Percentiles rank a stretch among this genome's conserved stretches.
Conservation (phyloP, 2,113 vertebrate species). For the Hiodon alosoides region DNA sequence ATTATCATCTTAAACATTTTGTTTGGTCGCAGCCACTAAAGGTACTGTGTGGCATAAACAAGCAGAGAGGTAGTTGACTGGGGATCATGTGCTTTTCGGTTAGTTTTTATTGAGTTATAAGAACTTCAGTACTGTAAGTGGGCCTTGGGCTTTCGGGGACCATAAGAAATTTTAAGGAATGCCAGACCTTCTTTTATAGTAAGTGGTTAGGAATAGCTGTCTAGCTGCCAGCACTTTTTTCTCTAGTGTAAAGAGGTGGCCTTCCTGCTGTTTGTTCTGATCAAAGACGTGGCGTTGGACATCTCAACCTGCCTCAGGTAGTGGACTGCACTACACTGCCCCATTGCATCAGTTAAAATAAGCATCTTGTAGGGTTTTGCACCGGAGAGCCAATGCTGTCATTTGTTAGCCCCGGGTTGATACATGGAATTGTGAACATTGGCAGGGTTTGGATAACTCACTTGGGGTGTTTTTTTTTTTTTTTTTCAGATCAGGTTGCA, state of each 20-base stretch:
- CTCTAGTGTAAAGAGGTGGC: background rate
- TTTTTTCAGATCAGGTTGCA: constrained; percentile 27
- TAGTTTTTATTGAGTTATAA: background rate
- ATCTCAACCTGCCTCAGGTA: background rate
- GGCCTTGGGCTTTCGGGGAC: constrained; percentile 26
- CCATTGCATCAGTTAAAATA: too few relatives aligned
- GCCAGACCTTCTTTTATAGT: constrained; percentile 32
- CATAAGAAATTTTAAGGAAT: constrained; percentile 35
- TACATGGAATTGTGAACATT: constrained; percentile 15
- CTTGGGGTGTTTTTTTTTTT: background rate
- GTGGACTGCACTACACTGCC: background rate
- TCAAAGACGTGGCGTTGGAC: background rate
- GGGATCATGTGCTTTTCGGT: background rate
- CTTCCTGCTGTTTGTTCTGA: too few relatives aligned
- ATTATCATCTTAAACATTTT: too few relatives aligned
- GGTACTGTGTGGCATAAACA: background rate
- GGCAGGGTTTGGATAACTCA: constrained; percentile 8
- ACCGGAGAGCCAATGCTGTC: constrained; percentile 30
- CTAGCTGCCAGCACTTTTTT: background rate
- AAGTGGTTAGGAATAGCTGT: constrained; percentile 1
- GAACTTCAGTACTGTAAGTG: constrained; percentile 18
- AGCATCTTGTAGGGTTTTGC: constrained; percentile 2
- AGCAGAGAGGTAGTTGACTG: background rate
- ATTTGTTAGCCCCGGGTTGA: constrained; percentile 29
- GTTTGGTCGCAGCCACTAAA: too few relatives aligned